Evolutionary conservation across 2,888 invertebrate species (phyloP).

Genomic region (Aleiodes testaceus): DNA sequence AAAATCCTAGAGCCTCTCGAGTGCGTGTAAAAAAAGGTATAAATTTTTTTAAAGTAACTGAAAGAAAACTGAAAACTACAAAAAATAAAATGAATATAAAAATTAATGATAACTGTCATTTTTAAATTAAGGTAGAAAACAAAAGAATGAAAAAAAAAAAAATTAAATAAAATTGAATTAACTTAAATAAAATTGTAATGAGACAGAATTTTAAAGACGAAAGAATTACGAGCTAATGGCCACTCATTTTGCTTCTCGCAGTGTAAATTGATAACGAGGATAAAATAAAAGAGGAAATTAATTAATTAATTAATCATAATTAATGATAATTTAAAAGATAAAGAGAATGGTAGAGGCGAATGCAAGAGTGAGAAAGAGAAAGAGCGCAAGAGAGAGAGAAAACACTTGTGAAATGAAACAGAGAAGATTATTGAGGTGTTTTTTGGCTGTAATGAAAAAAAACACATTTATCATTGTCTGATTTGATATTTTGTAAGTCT

Average conservation of each 20-base stretch:
- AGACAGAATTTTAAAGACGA: constrained; percentile 29
- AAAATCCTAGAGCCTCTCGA: constrained; percentile 39
- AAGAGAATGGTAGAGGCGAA: constrained; percentile 42
- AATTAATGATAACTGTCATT: constrained; percentile 25
- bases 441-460: constrained; percentile 47
- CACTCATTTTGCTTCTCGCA: constrained; percentile 62
- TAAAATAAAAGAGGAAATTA: constrained; percentile 30
- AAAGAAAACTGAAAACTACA: constrained; percentile 30
- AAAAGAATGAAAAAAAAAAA: constrained; percentile 33
- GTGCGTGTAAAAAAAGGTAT: constrained; percentile 35
- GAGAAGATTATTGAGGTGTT: constrained; percentile 61
- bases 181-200: constrained; percentile 34
- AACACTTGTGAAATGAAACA: constrained; percentile 48
- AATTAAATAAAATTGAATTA: constrained; percentile 29
- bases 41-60: constrained; percentile 31
- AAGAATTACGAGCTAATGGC: constrained; percentile 53
- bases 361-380: constrained; percentile 54
- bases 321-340: constrained; percentile 31
- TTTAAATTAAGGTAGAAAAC: constrained; percentile 29
- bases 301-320: constrained; percentile 43
- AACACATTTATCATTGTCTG: constrained; percentile 68
- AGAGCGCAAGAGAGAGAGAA: constrained; percentile 54
- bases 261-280: constrained; percentile 55
- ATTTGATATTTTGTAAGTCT: constrained; percentile 72
- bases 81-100: constrained; percentile 28